Percentiles rank a stretch among this genome's conserved stretches.
These are phyloP conservation scores for Serrognathus titanus DNA, from an alignment of 2,888 invertebrate genomes.

Conservation along the genomic window DNA sequence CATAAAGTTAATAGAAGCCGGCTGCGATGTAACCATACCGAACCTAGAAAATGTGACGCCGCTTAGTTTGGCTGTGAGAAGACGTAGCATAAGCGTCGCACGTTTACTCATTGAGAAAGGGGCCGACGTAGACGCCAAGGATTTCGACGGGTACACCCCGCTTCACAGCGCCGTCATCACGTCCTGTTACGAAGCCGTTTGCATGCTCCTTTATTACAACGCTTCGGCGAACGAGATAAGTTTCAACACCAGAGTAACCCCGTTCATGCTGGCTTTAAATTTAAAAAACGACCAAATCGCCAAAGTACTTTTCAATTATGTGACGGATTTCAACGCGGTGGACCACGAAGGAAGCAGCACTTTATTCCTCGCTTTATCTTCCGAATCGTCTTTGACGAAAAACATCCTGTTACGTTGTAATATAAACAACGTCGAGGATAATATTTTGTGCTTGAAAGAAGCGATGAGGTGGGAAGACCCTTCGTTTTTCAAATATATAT, in stretches of 20 bases:
- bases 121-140: background rate
- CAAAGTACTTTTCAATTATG: background rate
- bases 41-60: background rate
- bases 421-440: background rate
- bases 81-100: background rate
- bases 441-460: background rate
- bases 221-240: background rate
- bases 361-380: background rate
- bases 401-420: background rate
- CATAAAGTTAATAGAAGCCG: background rate
- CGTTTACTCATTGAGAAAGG: background rate
- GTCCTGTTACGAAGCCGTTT: background rate
- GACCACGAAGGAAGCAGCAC: background rate
- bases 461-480: background rate
- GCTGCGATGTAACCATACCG: background rate
- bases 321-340: background rate
- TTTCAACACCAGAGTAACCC: background rate
- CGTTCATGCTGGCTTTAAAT: constrained; percentile 2
- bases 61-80: background rate
- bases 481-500: background rate
- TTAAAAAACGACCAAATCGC: background rate
- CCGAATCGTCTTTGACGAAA: background rate
- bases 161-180: constrained; percentile 1
- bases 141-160: background rate
- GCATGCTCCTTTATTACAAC: constrained; percentile 5